Evolutionary conservation across 2,797 vertebrate genomes (phyloP).

Genomic region (Sebastes hubbsi): DNA sequence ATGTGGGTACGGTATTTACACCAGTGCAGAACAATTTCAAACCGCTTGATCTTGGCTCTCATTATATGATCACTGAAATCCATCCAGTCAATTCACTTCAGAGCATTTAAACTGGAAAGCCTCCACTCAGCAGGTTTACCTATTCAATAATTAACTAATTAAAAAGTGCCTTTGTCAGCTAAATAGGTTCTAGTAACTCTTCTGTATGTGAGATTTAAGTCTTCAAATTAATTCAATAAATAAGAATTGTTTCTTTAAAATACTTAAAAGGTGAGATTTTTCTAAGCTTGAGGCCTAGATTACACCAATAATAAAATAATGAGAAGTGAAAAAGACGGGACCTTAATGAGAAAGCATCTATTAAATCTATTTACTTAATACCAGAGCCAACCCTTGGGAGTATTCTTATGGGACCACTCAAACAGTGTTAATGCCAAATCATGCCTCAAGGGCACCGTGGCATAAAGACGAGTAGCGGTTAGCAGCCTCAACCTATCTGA

Average conservation of each 20-base stretch:
- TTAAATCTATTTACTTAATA: background rate
- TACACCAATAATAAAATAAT: background rate
- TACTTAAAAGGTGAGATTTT: no score
- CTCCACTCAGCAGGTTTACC: background rate
- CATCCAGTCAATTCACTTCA: background rate
- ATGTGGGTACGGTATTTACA: background rate
- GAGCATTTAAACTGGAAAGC: no score
- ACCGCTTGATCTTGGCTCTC: background rate
- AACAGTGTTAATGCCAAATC: conserved; percentile 40
- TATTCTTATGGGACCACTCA: conserved; percentile 11
- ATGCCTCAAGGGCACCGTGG: conserved; percentile 42
- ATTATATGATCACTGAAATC: background rate
- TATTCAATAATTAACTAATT: background rate
- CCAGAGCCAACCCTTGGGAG: conserved; percentile 7
- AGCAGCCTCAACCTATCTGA: conserved; percentile 31
- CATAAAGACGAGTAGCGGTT: conserved; percentile 40
- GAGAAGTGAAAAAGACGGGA: background rate
- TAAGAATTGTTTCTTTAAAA: no score
- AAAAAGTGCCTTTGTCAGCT: no score
- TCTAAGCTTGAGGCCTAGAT: background rate
- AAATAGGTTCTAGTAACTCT: no score
- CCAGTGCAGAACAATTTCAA: background rate
- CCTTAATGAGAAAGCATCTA: background rate
- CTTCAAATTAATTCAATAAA: no score
- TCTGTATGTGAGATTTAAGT: no score